phyloP scores from a whole-genome alignment of 2,113 vertebrate genomes.

The Aramus guarauna region DNA sequence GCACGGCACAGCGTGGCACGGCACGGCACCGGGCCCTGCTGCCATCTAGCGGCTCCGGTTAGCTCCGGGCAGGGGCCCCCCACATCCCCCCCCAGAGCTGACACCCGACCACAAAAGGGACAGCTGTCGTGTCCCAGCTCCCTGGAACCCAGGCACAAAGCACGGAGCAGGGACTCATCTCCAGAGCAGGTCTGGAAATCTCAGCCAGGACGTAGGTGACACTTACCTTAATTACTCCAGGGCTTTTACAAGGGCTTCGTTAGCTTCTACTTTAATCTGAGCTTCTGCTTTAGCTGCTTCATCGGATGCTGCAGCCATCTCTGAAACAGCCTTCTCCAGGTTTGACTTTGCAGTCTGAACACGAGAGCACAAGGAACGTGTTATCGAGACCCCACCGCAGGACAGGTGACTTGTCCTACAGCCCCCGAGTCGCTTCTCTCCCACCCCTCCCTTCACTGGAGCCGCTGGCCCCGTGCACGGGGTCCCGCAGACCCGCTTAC shows the following conservation, averaged over 20 bases:
- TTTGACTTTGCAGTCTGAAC: constrained; percentile 86
- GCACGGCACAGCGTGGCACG: background rate
- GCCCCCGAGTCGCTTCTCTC: background rate
- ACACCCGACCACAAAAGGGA: background rate
- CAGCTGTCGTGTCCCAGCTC: background rate
- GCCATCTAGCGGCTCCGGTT: background rate
- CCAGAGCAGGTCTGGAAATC: background rate
- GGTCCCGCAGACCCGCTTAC: background rate
- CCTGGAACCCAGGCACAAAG: background rate
- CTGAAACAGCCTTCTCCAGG: constrained; percentile 88
- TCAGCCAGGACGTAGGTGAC: background rate
- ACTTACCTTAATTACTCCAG: constrained; percentile 79
- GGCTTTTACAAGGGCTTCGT: constrained; percentile 92
- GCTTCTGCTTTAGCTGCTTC: constrained; percentile 84
- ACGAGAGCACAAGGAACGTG: rapidly evolving
- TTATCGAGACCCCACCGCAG: rapidly evolving
- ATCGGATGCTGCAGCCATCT: constrained; percentile 71
- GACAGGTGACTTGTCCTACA: background rate
- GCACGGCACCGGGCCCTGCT: background rate
- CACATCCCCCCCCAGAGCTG: background rate
- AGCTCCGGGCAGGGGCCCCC: background rate
- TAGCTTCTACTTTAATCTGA: constrained; percentile 90
- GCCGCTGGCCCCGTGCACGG: rapidly evolving
- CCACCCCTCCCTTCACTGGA: background rate
- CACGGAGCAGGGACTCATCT: background rate